Evolutionary conservation across 2,888 invertebrate genomes (phyloP).

Genomic region (Elaeidobius kamerunicus): DNA sequence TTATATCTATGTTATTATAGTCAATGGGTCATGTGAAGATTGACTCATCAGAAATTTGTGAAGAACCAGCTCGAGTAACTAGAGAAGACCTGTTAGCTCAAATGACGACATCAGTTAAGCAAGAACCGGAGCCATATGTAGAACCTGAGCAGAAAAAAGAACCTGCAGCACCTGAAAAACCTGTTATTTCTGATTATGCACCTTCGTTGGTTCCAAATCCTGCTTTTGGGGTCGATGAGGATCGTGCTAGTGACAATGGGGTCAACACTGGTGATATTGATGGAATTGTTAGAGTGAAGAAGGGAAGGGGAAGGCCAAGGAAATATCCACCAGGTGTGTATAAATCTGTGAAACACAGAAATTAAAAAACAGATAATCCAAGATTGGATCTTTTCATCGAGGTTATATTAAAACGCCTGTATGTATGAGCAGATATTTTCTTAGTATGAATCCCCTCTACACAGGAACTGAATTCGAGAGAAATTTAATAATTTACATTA

Average conservation of each 20-base stretch:
- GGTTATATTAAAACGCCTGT: too few species aligned
- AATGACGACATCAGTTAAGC: slow-evolving; percentile 1
- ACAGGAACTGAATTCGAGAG: too few species aligned
- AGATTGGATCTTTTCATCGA: too few species aligned
- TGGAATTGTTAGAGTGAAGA: slow-evolving; percentile 45
- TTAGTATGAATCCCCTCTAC: too few species aligned
- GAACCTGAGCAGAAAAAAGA: neutral
- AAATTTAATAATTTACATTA: too few species aligned
- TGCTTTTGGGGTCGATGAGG: too few species aligned
- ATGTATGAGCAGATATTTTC: too few species aligned
- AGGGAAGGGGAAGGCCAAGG: slow-evolving; percentile 54
- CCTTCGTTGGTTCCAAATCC: too few species aligned
- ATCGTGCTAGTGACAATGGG: too few species aligned
- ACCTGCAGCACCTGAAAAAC: too few species aligned
- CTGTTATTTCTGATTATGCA: too few species aligned
- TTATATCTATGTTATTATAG: neutral
- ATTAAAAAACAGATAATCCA: too few species aligned
- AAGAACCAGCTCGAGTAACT: slow-evolving; percentile 11
- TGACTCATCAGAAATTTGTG: slow-evolving; percentile 7
- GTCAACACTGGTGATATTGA: neutral
- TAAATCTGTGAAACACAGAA: neutral
- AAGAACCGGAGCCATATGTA: neutral
- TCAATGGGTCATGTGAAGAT: slow-evolving; percentile 10
- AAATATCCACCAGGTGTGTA: slow-evolving; percentile 51
- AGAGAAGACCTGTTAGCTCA: slow-evolving; percentile 23